Evolutionary conservation across 2,797 vertebrate genomes (phyloP), one percentile per base, ranked within the genome.

Genomic region (Lepidocolaptes lacrymiger): DNA sequence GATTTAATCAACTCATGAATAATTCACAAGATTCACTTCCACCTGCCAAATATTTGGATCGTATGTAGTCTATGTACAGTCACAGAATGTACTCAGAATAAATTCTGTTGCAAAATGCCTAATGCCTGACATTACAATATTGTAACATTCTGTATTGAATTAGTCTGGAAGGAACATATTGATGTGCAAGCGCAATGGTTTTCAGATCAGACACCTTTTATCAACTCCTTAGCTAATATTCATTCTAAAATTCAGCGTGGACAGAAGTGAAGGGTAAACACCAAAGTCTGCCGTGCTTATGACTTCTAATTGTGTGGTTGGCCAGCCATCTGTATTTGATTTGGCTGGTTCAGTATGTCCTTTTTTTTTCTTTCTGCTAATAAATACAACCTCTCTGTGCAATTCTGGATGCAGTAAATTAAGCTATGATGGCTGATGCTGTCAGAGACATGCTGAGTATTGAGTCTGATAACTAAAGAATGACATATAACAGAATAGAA

Each of bases 371-470:
- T 9, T 14, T 54, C 37, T 77, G 43, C 19, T 96, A 96, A 95
- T 94, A 52, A 93, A 93, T 83, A 89, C 41, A 94, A 95, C 94
- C 59, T 71, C 83, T 66, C 44, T 80, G n/a, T 82, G 85, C 61
- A 87, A 44, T 90, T 90, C 58, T 73, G 84, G 34, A 85, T 71
- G 76, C 71, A 91, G 82, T 81, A 93, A 91, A 96, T 94, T 86
- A 84, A 17, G 43, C 67, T 61, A 15, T 72, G 78, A 86, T 78
- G 69, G 66, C 61, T 74, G 89, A 71, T 92, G 83, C 66, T 93
- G 84, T 95, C 92, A 95, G 58, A 74, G 73, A 54, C 84, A 89
- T 64, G 61, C 34, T 83, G 54, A 46, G 9, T 49, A 54, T 71
- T 24, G 56, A 75, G 51, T 95, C 67, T 88, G 85, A 96, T 87